Evolutionary conservation across 2,797 vertebrate genomes (phyloP).

Genomic region (Mormyrops attenuatus): DNA sequence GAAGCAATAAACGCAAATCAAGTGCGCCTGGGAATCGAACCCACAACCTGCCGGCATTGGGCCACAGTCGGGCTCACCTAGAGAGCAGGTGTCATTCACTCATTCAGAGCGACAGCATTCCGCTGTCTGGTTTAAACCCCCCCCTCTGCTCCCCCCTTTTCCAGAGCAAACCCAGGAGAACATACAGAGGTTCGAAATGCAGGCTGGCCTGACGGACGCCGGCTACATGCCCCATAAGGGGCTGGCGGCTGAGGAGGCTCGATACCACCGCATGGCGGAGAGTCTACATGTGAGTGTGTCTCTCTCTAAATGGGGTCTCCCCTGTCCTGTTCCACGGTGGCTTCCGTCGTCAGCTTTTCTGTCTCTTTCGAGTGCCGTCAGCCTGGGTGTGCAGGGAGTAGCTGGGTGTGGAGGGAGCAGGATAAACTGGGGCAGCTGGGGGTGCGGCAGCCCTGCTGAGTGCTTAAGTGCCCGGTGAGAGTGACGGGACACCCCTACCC

Average conservation of each 20-base stretch:
- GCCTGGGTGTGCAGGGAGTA: not conserved
- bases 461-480: not conserved
- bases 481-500: too few relatives aligned
- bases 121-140: not conserved
- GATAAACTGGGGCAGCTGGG: not conserved
- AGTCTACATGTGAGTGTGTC: conserved; percentile 74
- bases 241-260: conserved; percentile 82
- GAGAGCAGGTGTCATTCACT: not conserved
- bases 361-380: not conserved
- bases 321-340: not conserved
- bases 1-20: not conserved
- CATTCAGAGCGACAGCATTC: not conserved
- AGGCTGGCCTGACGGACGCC: conserved; percentile 83
- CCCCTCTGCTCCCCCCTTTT: not conserved
- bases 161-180: conserved; percentile 86
- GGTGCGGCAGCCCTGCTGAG: not conserved
- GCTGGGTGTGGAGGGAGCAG: too few relatives aligned
- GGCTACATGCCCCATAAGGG: conserved; percentile 91
- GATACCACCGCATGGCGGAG: conserved; percentile 79
- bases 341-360: not conserved
- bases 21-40: not conserved
- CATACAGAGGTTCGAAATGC: conserved; percentile 86
- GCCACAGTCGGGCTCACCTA: not conserved
- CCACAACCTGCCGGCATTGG: not conserved
- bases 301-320: not conserved